A percentile compares a stretch with the other conserved stretches of the same genome.
Evolutionary conservation across 2,888 invertebrate species (phyloP).

Genomic region (Ceriagrion tenellum): DNA sequence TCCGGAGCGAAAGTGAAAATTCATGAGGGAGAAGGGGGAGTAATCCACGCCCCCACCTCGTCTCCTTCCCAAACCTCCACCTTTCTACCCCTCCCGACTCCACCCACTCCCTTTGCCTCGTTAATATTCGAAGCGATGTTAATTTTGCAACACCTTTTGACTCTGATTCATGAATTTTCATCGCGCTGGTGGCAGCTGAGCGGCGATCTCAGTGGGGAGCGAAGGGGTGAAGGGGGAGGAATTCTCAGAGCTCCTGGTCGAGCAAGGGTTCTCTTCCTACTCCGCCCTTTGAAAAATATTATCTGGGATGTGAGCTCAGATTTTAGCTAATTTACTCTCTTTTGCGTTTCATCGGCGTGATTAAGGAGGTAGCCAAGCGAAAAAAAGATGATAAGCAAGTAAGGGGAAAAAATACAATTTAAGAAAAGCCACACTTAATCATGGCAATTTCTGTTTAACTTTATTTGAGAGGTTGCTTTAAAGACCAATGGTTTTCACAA

Average conservation of each 20-base stretch:
- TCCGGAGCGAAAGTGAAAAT: neutral
- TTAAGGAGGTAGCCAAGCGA: too few relatives aligned
- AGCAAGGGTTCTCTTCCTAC: too few relatives aligned
- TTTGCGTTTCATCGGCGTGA: neutral
- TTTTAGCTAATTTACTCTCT: neutral
- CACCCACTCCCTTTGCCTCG: neutral
- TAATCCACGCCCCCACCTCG: neutral
- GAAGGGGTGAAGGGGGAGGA: too few relatives aligned
- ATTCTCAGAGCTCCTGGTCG: too few relatives aligned
- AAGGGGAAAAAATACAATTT: too few relatives aligned
- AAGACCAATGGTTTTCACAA: too few relatives aligned
- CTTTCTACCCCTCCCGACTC: neutral
- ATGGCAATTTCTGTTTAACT: too few relatives aligned
- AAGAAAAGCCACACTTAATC: too few relatives aligned
- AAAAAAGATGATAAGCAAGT: neutral
- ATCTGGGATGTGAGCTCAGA: neutral
- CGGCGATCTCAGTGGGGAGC: neutral
- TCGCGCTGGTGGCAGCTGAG: neutral
- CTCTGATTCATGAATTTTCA: neutral
- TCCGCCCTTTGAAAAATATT: neutral
- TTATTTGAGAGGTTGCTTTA: too few relatives aligned
- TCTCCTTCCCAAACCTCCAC: neutral
- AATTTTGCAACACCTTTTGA: neutral
- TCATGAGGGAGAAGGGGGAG: neutral
- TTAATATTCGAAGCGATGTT: constrained; percentile 24